Conservation (phyloP, 2,888 invertebrate species). For the Drosophila quinaria region DNA sequence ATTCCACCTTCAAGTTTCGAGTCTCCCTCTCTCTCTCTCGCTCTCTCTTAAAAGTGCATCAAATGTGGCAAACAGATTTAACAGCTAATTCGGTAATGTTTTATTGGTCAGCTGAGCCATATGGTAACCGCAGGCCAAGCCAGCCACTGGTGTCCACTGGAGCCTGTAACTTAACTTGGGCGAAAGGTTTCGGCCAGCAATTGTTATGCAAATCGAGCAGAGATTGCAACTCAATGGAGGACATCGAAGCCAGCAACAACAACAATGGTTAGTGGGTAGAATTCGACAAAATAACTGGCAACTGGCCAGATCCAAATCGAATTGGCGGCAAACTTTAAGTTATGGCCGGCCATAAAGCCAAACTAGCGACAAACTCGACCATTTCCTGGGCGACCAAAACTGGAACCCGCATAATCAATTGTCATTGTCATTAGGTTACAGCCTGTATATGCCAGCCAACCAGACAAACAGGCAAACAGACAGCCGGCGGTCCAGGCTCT, state of each 20-base stretch:
- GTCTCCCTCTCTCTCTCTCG: not conserved
- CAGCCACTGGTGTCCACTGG: constrained; percentile 25
- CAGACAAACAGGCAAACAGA: too few relatives aligned
- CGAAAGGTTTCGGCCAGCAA: constrained; percentile 74
- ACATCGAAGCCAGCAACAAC: constrained; percentile 38
- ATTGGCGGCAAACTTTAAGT: constrained; percentile 66
- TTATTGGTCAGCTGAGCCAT: constrained; percentile 58
- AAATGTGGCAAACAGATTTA: constrained; percentile 45
- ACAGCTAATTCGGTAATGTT: constrained; percentile 67
- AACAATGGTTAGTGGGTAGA: constrained; percentile 69
- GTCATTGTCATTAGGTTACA: constrained; percentile 74
- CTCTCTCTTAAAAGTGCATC: constrained; percentile 53
- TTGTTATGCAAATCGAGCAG: constrained; percentile 78
- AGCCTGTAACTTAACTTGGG: constrained; percentile 60
- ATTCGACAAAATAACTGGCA: constrained; percentile 65
- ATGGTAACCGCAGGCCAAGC: constrained; percentile 36
- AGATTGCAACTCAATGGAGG: constrained; percentile 57
- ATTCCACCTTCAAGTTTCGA: not conserved
- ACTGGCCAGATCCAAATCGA: constrained; percentile 64
- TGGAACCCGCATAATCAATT: constrained; percentile 71
- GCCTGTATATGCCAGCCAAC: constrained; percentile 1
- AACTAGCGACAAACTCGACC: constrained; percentile 51
- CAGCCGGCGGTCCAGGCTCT: constrained; percentile 6
- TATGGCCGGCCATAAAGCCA: constrained; percentile 69
- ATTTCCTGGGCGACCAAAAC: constrained; percentile 61